Evolutionary conservation across 2,888 invertebrate species (phyloP), one percentile per base, ranked within the genome.

Genomic region (Tetragnatha montana): DNA sequence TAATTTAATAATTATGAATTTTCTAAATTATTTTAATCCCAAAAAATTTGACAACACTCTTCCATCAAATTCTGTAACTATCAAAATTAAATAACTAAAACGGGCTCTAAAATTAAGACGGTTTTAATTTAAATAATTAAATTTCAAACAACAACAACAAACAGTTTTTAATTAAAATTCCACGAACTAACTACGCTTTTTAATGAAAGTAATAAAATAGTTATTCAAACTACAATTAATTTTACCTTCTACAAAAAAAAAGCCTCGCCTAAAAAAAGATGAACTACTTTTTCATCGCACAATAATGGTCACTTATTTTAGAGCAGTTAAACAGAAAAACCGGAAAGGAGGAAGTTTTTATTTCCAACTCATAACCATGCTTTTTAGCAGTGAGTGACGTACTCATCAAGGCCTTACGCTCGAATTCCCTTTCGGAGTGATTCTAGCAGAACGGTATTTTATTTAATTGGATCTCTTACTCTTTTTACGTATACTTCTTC

Each of bases 401-500:
- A 12, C 21, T 14, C 78, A 78, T 35, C 60, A 60, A 22, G 60
- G 17, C 21, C 21, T 60, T 22, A 78, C 60, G 78, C 68, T 51
- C 60, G 78, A 22, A 19, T 78, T 78, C 78, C 22, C 78, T 78
- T 78, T 51, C 78, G 2, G 78, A 22, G 7, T 8, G 19, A 22
- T 7, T 35, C 8, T 19, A 78, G 78, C 78, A 60, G 78, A 78
- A 78, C 78, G 60, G 60, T 14, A 78, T 22, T 21, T 22, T 60
- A 78, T 60, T 78, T 68, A 78, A 78, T 60, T 60, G 60, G 60
- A 60, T 60, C 78, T 22, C 78, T 78, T 78, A 60, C 78, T 78
- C 14, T 8, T 78, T 78, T 22, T 17, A 22, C 51, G 22, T 19
- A 10, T 71, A 21, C 60, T 51, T 60, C 60, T 51, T 60, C 49